A percentile compares a stretch with the other conserved stretches of the same genome.
phyloP scores from a whole-genome alignment of 2,888 invertebrate genomes.

The Caenorhabditis drosophilae region DNA sequence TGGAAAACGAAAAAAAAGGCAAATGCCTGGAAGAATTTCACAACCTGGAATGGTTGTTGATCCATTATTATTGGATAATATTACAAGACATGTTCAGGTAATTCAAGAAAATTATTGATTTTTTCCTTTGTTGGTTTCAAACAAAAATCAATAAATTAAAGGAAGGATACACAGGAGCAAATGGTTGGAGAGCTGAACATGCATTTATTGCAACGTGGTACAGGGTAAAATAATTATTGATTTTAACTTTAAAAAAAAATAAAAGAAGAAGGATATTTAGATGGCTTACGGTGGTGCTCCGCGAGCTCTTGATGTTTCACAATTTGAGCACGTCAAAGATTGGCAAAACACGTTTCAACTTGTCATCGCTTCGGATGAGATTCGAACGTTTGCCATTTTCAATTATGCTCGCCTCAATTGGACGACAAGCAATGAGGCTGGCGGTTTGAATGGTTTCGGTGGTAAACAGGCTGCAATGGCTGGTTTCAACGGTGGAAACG shows the following conservation, averaged over 20 bases:
- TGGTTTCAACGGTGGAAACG: slow-evolving; percentile 95
- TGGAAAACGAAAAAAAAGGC: slow-evolving; percentile 49
- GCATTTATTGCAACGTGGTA: slow-evolving; percentile 64
- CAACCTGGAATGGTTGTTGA: slow-evolving; percentile 63
- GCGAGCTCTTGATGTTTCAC: slow-evolving; percentile 58
- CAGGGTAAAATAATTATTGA: slow-evolving; percentile 30
- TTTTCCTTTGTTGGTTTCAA: neutral
- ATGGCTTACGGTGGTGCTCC: slow-evolving; percentile 65
- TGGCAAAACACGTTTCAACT: slow-evolving; percentile 91
- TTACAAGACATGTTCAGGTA: slow-evolving; percentile 55
- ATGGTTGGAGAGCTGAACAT: slow-evolving; percentile 60
- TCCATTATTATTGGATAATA: slow-evolving; percentile 58
- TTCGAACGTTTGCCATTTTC: slow-evolving; percentile 86
- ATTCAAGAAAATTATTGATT: neutral
- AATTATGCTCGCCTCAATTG: slow-evolving; percentile 89
- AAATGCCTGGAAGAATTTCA: slow-evolving; percentile 56
- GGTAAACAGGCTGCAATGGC: slow-evolving; percentile 71
- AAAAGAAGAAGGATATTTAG: too few species aligned
- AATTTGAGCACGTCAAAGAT: slow-evolving; percentile 61
- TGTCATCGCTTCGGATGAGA: slow-evolving; percentile 89
- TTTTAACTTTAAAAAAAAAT: slow-evolving; percentile 4
- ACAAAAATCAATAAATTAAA: slow-evolving; percentile 3
- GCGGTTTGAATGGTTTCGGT: slow-evolving; percentile 70
- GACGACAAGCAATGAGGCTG: slow-evolving; percentile 89
- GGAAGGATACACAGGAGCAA: slow-evolving; percentile 56